A percentile compares a stretch with the other conserved stretches of the same genome.
These are phyloP conservation scores for Alcedo atthis DNA, from an alignment of 2,797 vertebrate genomes.

Conservation along the genomic window DNA sequence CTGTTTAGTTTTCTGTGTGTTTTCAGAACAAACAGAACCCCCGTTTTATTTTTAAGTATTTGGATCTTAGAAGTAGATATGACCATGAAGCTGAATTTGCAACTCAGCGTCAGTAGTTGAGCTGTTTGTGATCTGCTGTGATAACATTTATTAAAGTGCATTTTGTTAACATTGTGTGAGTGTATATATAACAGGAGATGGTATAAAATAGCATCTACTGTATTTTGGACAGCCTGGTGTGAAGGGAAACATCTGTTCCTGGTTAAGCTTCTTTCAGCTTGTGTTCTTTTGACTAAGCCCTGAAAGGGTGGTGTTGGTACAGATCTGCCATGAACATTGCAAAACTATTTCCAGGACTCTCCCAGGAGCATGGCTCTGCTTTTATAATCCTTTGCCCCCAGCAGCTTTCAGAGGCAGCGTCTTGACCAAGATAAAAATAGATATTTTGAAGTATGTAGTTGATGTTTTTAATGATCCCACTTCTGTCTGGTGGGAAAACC, in stretches of 20 bases:
- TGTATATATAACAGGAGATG: constrained; percentile 63
- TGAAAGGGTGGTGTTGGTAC: constrained; percentile 64
- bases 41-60: constrained; percentile 43
- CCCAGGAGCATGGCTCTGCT: constrained; percentile 61
- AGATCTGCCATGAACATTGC: constrained; percentile 58
- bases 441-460: background rate
- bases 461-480: constrained; percentile 14
- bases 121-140: constrained; percentile 35
- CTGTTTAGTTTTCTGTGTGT: constrained; percentile 51
- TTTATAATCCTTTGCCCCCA: constrained; percentile 62
- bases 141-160: constrained; percentile 67
- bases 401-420: constrained; percentile 39
- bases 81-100: constrained; percentile 36
- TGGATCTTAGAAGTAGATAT: constrained; percentile 26
- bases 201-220: constrained; percentile 46
- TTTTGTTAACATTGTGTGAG: constrained; percentile 69
- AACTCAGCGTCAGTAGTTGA: constrained; percentile 9
- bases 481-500: constrained; percentile 27
- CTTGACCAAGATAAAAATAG: constrained; percentile 56
- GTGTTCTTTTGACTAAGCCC: constrained; percentile 57
- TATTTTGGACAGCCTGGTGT: constrained; percentile 71
- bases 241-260: constrained; percentile 78
- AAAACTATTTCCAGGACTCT: constrained; percentile 67
- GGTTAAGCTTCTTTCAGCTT: constrained; percentile 69
- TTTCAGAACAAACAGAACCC: constrained; percentile 40